A percentile compares a stretch with the other conserved stretches of the same genome.
phyloP scores from a whole-genome alignment of 2,797 vertebrate genomes.

The Mionectes olivaceus region DNA sequence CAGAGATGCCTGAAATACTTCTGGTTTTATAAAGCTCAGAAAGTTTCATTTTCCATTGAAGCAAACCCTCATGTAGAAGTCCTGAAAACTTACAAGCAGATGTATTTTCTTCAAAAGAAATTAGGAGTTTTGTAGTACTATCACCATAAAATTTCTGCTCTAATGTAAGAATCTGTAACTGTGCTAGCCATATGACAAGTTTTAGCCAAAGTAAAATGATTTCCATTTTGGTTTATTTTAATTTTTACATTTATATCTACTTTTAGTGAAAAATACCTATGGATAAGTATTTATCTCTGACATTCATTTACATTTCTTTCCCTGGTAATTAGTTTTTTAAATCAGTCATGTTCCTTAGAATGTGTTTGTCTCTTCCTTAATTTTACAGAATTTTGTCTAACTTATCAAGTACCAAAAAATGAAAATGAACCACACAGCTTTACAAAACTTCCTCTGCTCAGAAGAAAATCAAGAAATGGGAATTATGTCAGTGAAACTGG shows the following conservation, averaged over 20 bases:
- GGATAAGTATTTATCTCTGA: neutral
- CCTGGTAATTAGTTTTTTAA: fast-evolving
- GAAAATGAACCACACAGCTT: neutral
- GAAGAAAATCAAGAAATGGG: neutral
- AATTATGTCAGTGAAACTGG: neutral
- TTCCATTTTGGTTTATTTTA: neutral
- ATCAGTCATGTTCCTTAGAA: neutral
- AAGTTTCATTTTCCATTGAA: neutral
- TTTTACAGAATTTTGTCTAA: neutral
- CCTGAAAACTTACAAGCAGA: neutral
- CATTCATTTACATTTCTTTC: neutral
- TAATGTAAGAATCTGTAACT: neutral
- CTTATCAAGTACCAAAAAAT: neutral
- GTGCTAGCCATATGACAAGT: neutral
- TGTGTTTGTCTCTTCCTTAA: neutral
- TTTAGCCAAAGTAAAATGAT: neutral
- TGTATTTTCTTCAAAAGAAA: neutral
- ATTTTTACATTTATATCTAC: neutral
- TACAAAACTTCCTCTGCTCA: neutral
- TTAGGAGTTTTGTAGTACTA: neutral
- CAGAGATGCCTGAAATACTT: neutral
- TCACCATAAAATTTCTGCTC: neutral
- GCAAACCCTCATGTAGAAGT: neutral
- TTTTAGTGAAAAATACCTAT: neutral
- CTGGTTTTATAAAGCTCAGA: neutral